Percentiles rank a stretch among this genome's conserved stretches.
phyloP scores from a whole-genome alignment of 2,113 vertebrate species.

The Rhinopomastus cyanomelas region DNA sequence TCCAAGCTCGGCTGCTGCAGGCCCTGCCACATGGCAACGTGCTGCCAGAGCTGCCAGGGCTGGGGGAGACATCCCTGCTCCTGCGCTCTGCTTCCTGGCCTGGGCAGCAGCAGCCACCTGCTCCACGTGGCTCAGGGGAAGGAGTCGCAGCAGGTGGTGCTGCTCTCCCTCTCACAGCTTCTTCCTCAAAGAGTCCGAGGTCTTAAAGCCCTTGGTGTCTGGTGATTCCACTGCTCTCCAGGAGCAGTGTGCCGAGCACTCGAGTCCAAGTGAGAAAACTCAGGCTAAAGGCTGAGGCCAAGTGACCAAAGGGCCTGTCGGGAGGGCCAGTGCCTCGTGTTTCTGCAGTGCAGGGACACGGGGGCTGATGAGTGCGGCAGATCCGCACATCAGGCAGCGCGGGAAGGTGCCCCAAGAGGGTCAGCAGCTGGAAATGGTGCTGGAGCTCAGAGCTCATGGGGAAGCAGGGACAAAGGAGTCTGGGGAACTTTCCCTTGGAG shows the following conservation, averaged over 20 bases:
- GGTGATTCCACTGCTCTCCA: background rate
- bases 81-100: background rate
- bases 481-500: background rate
- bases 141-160: background rate
- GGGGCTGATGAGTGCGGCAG: background rate
- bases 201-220: background rate
- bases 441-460: background rate
- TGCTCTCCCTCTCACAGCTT: background rate
- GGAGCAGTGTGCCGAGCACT: background rate
- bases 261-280: background rate
- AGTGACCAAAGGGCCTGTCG: background rate
- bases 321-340: background rate
- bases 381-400: background rate
- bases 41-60: background rate
- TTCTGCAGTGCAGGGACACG: background rate
- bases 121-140: background rate
- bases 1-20: background rate
- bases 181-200: too few relatives aligned
- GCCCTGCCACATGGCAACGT: background rate
- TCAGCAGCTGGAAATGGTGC: constrained; percentile 8
- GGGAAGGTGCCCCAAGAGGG: background rate
- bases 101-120: accelerated
- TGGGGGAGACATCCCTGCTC: background rate
- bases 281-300: background rate
- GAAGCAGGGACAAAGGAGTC: background rate